Evolutionary conservation across 2,888 invertebrate genomes (phyloP).

Genomic region (Ennomos quercinarius): DNA sequence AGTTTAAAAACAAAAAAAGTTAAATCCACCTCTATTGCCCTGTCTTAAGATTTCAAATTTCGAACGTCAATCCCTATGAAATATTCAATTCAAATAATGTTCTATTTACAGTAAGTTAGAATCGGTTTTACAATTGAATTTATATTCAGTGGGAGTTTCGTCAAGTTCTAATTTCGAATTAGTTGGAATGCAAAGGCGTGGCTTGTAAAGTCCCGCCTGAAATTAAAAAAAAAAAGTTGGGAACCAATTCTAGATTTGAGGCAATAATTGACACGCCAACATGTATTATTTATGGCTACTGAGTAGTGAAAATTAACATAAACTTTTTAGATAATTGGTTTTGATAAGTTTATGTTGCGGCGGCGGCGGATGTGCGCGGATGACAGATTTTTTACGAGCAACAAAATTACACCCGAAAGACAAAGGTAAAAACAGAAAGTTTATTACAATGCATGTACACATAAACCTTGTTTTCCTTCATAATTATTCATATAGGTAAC

Average conservation of each 20-base stretch:
- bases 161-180: constrained; percentile 55
- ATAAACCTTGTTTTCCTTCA: no score
- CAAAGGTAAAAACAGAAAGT: constrained; percentile 2
- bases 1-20: constrained; percentile 34
- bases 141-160: constrained; percentile 55
- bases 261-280: constrained; percentile 82
- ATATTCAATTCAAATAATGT: constrained; percentile 44
- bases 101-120: constrained; percentile 46
- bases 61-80: constrained; percentile 14
- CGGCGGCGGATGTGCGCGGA: constrained; percentile 50
- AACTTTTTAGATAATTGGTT: constrained; percentile 77
- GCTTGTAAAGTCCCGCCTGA: constrained; percentile 62
- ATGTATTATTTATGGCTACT: constrained; percentile 76
- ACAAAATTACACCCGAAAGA: constrained; percentile 39
- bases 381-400: constrained; percentile 59
- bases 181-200: constrained; percentile 65
- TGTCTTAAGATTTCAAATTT: constrained; percentile 46
- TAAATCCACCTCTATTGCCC: constrained; percentile 52
- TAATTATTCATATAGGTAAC: no score
- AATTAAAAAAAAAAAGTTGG: constrained; percentile 58
- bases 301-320: constrained; percentile 73
- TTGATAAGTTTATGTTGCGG: constrained; percentile 74
- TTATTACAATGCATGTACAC: no score
- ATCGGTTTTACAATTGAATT: constrained; percentile 23
- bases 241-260: constrained; percentile 62